Evolutionary conservation across 2,797 vertebrate species (phyloP), one percentile per base, ranked within the genome.

Genomic region (Rhyacichthys aspro): DNA sequence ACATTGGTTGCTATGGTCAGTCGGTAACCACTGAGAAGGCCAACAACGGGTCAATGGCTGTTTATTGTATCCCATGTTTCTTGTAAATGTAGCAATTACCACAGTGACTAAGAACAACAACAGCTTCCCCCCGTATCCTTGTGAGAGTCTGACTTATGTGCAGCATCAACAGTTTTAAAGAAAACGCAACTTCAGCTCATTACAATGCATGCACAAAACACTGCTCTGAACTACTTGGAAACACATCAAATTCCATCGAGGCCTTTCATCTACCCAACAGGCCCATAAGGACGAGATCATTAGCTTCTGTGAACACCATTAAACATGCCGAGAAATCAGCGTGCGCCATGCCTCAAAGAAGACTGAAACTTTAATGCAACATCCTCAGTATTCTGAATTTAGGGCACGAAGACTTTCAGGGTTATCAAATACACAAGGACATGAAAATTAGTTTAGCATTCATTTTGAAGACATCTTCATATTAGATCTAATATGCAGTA

Each of bases 161-260:
- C 78, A 80, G 50, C 55, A 79, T 84, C 74, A 79, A 84, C 82
- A 80, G 50, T 80, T 88, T 71, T 62, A 37, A 60, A 38, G 65
- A 83, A 86, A 89, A 76, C 71, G 79, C 82, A 60, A 76, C 71
- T 81, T 87, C 81, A 89, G 83, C 79, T 89, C 66, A 80, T 88
- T 86, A 83, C 80, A 72, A 86, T 76, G 64, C 68, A 64, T 54
- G 49, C 54, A 74, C 59, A 80, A 83, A 85, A 76, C 65, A 67
- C 71, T 60, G 60, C 60, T 70, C 62, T 72, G 72, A 81, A 84
- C 70, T 37, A 78, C 70, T 82, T 83, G 75, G 76, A 84, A 74
- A 81, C 54, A 69, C 59, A 84, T 89, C 75, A 79, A 76, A 86
- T 85, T 85, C 76, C 83, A 68, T 64, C 44, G 73, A 81, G 84